Conservation (phyloP, 2,888 invertebrate species). For the Stegana nigrithorax region DNA sequence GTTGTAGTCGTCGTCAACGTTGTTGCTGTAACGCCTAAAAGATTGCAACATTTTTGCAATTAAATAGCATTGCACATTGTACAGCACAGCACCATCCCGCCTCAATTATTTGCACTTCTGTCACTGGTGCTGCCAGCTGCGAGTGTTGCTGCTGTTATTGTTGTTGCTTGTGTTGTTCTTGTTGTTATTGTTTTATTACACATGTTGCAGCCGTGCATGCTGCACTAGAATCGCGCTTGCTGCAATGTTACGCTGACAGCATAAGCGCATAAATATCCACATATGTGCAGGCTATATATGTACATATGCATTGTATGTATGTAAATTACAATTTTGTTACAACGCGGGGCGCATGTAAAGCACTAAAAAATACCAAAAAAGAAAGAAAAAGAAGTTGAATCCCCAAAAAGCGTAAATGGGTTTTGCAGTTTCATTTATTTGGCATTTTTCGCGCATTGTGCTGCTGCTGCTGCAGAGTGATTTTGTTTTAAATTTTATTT, state of each 20-base stretch:
- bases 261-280: conserved; percentile 36
- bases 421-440: background rate
- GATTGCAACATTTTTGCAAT: conserved; percentile 58
- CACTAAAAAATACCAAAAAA: background rate
- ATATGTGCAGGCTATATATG: background rate
- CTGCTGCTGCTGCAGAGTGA: background rate
- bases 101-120: background rate
- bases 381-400: too few species aligned
- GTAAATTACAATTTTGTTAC: too few species aligned
- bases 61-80: conserved; percentile 38
- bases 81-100: background rate
- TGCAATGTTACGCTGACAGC: conserved; percentile 49
- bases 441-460: background rate
- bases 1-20: background rate
- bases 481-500: conserved; percentile 43
- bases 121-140: background rate
- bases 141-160: background rate
- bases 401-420: too few species aligned
- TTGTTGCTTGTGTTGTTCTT: conserved; percentile 26
- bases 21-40: conserved; percentile 44
- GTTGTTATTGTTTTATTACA: conserved; percentile 35
- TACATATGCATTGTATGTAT: background rate
- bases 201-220: conserved; percentile 37
- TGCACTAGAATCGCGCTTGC: conserved; percentile 10
- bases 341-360: too few species aligned